These are phyloP conservation scores for Nothobranchius furzeri DNA, from an alignment of 2,113 vertebrate genomes.

Conservation along the genomic window DNA sequence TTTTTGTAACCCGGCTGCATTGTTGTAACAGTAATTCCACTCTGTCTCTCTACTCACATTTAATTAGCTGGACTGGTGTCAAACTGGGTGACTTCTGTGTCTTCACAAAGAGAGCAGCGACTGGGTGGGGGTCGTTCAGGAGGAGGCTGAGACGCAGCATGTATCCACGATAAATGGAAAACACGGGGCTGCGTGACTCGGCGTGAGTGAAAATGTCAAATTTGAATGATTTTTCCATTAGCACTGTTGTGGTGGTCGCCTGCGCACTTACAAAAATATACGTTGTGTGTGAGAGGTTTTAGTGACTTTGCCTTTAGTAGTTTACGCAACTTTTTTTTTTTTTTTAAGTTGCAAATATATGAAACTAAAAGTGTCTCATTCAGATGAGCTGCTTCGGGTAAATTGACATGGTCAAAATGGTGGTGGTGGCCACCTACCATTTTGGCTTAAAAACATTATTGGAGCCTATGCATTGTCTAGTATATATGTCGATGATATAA, in stretches of 20 bases:
- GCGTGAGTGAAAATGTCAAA: neutral
- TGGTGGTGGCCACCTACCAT: no score
- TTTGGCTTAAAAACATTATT: no score
- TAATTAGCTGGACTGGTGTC: conserved; percentile 52
- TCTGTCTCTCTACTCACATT: conserved; percentile 39
- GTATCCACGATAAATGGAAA: neutral
- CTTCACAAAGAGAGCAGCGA: conserved; percentile 16
- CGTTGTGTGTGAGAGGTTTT: neutral
- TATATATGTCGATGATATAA: no score
- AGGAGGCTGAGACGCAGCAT: neutral
- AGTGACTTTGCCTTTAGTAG: neutral
- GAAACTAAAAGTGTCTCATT: neutral
- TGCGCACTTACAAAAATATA: conserved; percentile 7
- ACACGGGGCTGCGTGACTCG: neutral
- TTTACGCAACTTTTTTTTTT: no score
- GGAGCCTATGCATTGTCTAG: no score
- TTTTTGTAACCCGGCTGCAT: conserved; percentile 21
- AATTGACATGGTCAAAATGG: no score
- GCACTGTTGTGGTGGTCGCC: conserved; percentile 6
- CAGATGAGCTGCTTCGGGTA: neutral
- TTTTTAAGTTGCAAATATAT: no score
- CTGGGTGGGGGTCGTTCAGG: neutral
- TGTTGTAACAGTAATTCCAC: conserved; percentile 50
- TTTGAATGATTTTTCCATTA: neutral
- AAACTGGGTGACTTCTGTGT: conserved; percentile 32